phyloP scores from a whole-genome alignment of 2,888 invertebrate genomes.

The Lasioglossum oenotherae region DNA sequence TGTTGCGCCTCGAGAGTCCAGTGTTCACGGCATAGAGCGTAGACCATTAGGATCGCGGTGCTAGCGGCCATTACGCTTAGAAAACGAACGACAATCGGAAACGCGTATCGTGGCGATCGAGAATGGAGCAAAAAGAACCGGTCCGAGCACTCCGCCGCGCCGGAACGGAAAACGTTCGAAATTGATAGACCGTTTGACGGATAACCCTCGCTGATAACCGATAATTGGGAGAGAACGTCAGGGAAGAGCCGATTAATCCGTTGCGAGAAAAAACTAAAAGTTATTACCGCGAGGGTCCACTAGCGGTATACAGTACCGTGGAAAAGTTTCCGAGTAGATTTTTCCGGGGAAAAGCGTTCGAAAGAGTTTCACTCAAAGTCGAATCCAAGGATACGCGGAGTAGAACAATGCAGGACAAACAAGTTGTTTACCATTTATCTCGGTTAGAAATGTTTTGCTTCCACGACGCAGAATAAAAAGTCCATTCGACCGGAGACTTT shows the following conservation, averaged over 20 bases:
- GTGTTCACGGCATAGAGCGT: background rate
- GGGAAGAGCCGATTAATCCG: background rate
- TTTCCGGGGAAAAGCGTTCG: background rate
- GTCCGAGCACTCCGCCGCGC: background rate
- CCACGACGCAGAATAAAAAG: background rate
- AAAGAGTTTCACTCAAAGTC: background rate
- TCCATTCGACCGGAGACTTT: background rate
- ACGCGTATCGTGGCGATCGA: background rate
- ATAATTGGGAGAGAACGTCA: background rate
- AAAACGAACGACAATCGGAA: background rate
- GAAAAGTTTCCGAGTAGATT: background rate
- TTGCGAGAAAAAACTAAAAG: background rate
- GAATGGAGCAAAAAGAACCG: background rate
- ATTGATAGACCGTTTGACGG: background rate
- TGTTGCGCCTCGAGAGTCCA: background rate
- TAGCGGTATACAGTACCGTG: background rate
- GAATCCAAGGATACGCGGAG: background rate
- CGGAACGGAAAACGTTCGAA: background rate
- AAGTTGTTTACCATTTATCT: constrained; percentile 11
- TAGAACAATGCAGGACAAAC: background rate
- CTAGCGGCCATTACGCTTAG: background rate
- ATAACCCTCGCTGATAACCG: background rate
- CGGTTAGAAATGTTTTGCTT: constrained; percentile 1
- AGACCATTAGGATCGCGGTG: background rate
- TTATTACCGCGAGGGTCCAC: background rate